Evolutionary conservation across 2,113 vertebrate species (phyloP).

Genomic region (Lepus europaeus): DNA sequence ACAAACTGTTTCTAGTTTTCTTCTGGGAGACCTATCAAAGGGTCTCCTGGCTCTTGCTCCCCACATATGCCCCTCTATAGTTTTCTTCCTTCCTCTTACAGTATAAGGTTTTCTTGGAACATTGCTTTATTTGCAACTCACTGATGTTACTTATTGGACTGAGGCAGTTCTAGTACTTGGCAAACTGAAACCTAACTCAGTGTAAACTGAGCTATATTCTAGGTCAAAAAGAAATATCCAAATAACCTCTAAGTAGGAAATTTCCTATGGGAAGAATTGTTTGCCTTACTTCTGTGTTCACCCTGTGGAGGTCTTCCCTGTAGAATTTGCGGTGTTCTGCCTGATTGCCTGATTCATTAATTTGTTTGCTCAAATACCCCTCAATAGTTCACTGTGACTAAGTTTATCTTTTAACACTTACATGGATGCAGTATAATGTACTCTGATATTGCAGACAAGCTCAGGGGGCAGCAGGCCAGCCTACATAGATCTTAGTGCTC

Average conservation of each 20-base stretch:
- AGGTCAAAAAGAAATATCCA: background rate
- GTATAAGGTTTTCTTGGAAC: background rate
- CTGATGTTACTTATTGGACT: background rate
- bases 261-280: background rate
- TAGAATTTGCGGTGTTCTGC: background rate
- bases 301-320: background rate
- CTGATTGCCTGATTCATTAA: background rate
- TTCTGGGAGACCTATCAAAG: background rate
- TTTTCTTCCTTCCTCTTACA: background rate
- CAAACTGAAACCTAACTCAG: background rate
- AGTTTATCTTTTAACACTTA: background rate
- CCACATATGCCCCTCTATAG: background rate
- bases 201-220: background rate
- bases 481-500: background rate
- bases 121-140: slow-evolving; percentile 30
- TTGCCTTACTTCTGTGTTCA: background rate
- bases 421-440: background rate
- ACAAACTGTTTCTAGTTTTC: background rate
- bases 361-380: background rate
- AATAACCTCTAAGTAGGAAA: background rate
- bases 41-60: background rate
- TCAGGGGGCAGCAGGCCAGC: background rate
- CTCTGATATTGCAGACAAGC: background rate
- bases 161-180: background rate
- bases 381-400: background rate